Conservation (phyloP, 2,113 vertebrate species). For the Tupaia chinensis region DNA sequence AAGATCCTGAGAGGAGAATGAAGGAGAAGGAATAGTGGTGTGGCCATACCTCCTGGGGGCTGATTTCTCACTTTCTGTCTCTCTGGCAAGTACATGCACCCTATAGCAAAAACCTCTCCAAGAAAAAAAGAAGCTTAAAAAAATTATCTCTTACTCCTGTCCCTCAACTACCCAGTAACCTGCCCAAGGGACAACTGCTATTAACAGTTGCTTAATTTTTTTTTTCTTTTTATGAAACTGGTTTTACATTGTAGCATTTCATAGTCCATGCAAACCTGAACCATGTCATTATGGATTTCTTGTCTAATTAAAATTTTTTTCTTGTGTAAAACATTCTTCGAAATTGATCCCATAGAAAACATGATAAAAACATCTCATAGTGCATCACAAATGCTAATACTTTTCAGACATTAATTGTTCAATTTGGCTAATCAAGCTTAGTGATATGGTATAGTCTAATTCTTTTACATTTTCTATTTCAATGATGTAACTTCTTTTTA, state of each 20-base stretch:
- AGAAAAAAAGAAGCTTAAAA: no score
- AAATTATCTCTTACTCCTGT: background rate
- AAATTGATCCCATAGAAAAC: conserved; percentile 62
- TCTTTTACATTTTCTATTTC: conserved; percentile 73
- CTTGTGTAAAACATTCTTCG: conserved; percentile 49
- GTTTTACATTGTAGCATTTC: conserved; percentile 2
- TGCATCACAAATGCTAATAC: conserved; percentile 42
- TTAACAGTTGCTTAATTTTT: conserved; percentile 10
- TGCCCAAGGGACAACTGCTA: background rate
- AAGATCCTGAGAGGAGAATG: no score
- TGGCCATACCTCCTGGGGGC: no score
- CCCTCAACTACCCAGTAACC: background rate
- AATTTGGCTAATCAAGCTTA: conserved; percentile 73
- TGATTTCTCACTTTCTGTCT: no score
- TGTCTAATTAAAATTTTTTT: background rate
- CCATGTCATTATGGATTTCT: conserved; percentile 14
- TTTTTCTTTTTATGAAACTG: conserved; percentile 11
- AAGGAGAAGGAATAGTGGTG: no score
- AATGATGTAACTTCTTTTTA: conserved; percentile 74
- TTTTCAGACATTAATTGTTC: conserved; percentile 75
- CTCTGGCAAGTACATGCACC: no score
- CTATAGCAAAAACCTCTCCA: no score
- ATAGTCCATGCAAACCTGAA: background rate
- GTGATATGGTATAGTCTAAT: conserved; percentile 67
- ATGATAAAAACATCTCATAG: conserved; percentile 44